Evolutionary conservation across 2,113 vertebrate species (phyloP).

Genomic region (Mirza zaza): DNA sequence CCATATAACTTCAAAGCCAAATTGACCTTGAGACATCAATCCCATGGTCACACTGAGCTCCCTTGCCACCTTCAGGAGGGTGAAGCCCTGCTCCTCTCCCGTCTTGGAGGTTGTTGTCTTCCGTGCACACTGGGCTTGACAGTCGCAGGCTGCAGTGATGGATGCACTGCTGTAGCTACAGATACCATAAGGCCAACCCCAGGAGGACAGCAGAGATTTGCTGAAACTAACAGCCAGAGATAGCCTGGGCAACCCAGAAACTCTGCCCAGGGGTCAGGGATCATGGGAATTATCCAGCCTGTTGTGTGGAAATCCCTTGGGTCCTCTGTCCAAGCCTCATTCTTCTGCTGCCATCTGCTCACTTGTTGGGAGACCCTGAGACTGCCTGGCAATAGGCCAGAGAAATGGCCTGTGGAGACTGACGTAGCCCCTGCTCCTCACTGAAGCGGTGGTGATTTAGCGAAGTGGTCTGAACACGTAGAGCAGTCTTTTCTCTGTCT

Average conservation of each 20-base stretch:
- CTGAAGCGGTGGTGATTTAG: neutral
- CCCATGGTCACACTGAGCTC: neutral
- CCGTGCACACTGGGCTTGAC: no score
- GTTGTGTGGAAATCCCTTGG: neutral
- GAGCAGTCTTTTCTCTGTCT: neutral
- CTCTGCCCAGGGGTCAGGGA: neutral
- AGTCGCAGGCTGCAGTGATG: neutral
- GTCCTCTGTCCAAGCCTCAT: neutral
- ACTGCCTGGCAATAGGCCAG: neutral
- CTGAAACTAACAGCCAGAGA: neutral
- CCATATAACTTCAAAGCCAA: neutral
- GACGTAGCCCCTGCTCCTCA: accelerated
- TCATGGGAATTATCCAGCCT: neutral
- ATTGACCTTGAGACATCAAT: neutral
- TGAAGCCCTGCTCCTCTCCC: neutral
- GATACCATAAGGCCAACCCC: neutral
- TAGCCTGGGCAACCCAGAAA: neutral
- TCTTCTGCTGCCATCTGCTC: neutral
- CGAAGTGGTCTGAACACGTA: neutral
- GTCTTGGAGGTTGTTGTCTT: neutral
- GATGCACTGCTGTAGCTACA: accelerated
- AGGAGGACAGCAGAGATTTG: neutral
- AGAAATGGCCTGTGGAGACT: neutral
- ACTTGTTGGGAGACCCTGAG: neutral
- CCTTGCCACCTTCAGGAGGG: neutral